Percentiles rank a stretch among this genome's conserved stretches.
Conservation (phyloP, 2,113 vertebrate genomes). For the Crotalus tigris region DNA sequence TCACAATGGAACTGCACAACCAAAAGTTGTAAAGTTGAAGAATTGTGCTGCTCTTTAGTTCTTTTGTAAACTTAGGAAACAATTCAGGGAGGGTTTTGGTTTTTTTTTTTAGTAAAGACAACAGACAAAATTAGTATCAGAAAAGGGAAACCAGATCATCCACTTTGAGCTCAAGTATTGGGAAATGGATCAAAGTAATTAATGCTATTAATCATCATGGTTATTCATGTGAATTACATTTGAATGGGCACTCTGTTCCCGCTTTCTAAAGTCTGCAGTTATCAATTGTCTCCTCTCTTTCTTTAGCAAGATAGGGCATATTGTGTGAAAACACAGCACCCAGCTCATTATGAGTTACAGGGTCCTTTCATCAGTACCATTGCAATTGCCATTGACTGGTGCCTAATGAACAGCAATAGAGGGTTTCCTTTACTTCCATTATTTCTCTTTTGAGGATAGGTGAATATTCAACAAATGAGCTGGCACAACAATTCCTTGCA, state of each 20-base stretch:
- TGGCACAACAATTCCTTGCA: constrained; percentile 45
- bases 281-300: constrained; percentile 21
- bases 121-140: not conserved
- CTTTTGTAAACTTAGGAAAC: not conserved
- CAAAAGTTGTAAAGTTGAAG: not conserved
- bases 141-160: not conserved
- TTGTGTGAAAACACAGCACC: constrained; percentile 21
- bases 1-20: not conserved
- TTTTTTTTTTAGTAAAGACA: not conserved
- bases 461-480: constrained; percentile 42
- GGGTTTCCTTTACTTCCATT: constrained; percentile 15
- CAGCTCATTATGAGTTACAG: constrained; percentile 18
- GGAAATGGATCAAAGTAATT: not conserved
- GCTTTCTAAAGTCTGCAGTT: not conserved
- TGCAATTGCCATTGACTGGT: constrained; percentile 29
- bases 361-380: constrained; percentile 6
- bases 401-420: constrained; percentile 19
- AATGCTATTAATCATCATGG: not conserved
- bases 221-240: not conserved
- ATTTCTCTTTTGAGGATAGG: constrained; percentile 40
- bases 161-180: not conserved
- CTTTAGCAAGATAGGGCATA: constrained; percentile 25
- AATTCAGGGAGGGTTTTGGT: not conserved
- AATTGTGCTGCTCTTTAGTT: not conserved
- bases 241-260: fast-evolving